Base-by-base conservation (phyloP, 2,113 vertebrate genomes). In the Electrona antarctica region DNA sequence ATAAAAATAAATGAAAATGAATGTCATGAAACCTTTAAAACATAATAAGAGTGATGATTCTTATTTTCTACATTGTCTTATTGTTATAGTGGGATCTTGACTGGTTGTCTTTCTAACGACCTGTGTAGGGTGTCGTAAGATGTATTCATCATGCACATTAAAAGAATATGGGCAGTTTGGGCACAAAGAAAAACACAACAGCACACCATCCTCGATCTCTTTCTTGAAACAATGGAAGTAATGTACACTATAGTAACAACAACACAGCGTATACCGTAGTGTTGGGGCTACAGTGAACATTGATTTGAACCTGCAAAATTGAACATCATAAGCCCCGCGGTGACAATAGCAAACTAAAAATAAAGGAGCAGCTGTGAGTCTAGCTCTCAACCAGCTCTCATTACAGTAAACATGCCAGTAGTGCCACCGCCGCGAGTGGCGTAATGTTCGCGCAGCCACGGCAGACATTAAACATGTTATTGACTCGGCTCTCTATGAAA, bases 41-140 rank as follows among this genome's bases (percentile, higher is more conserved):
- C 71, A 71, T 71, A 66, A 71, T 71, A 66, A 75, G 72, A 82
- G 74, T 74, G 81, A 78, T 79, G 74, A 81, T 65, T 67, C 80
- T 74, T 85, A 76, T 75, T 89, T 75, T 81, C 82, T 70, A 74
- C 75, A 85, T 87, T 84, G 84, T 85, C 74, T 72, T 75, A 84
- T 82, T 78, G 87, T 86, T 88, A 81, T 80, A 91, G 81, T 83
- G 84, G 75, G 60, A 76, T 84, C 79, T 82, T 87, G 84, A 86
- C 81, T 82, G 76, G 73, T 58, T 76, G 83, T 81, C 73, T 80
- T 85, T 76, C 76, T 51, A 76, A 80, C 76, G 59, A 60, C 80
- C 77, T 84, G 87, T 83, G 71, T 13, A 7, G 9, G 65, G 81
- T 86, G n/a, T 84, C 85, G 64, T 65, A 75, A 76, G 74, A 75